A percentile compares a stretch with the other conserved stretches of the same genome.
These are phyloP conservation scores for Reticulitermes speratus DNA, from an alignment of 1,140 invertebrate species.

Conservation along the genomic window DNA sequence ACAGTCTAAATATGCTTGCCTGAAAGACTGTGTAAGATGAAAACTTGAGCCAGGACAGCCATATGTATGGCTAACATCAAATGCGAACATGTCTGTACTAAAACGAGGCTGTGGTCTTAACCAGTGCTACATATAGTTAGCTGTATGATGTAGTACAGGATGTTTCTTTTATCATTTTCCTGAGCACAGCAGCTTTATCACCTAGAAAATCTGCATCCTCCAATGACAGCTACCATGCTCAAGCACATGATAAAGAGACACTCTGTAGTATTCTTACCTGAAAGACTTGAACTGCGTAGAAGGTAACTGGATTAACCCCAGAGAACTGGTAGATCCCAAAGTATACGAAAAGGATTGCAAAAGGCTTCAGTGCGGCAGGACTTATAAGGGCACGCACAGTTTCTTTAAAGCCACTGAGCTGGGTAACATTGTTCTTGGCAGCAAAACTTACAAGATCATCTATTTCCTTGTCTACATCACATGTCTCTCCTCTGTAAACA, in stretches of 20 bases:
- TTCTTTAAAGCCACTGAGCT: constrained; percentile 53
- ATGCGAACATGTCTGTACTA: no score
- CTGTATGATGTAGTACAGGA: no score
- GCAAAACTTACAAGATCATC: constrained; percentile 61
- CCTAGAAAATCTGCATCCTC: no score
- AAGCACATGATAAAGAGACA: no score
- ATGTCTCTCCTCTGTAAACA: constrained; percentile 55
- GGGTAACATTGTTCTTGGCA: constrained; percentile 60
- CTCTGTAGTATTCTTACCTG: constrained; percentile 44
- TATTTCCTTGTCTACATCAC: constrained; percentile 62
- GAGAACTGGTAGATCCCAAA: constrained; percentile 74
- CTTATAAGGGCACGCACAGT: constrained; percentile 57
- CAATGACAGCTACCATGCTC: no score
- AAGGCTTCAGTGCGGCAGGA: constrained; percentile 64
- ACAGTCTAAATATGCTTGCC: no score
- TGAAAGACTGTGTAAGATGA: no score
- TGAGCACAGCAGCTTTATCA: no score
- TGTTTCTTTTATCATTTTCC: no score
- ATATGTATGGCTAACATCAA: no score
- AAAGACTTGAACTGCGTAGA: constrained; percentile 76
- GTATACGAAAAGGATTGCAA: constrained; percentile 61
- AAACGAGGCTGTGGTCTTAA: neutral
- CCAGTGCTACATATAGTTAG: neutral
- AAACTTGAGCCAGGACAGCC: no score
- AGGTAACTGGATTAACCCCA: constrained; percentile 74